phyloP scores from a whole-genome alignment of 2,797 vertebrate genomes.

The Xyrichtys novacula region DNA sequence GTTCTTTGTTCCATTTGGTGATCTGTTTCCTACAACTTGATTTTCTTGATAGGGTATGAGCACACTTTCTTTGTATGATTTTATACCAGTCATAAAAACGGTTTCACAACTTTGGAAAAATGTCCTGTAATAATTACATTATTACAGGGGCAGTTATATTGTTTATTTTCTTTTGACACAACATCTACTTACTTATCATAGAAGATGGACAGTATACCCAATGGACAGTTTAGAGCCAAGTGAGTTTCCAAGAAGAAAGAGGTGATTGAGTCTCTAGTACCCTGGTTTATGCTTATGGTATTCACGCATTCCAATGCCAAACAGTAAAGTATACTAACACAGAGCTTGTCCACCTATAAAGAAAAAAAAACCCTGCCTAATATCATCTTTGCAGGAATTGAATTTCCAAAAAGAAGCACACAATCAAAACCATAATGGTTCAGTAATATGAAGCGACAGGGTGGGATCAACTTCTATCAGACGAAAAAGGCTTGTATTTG shows the following conservation, averaged over 20 bases:
- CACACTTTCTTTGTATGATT: not conserved
- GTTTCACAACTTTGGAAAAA: no score
- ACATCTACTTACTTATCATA: not conserved
- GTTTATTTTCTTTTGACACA: not conserved
- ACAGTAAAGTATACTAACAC: not conserved
- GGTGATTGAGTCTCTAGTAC: not conserved
- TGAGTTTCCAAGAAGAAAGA: not conserved
- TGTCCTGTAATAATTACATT: no score
- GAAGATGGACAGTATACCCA: not conserved
- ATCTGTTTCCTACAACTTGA: conserved; percentile 14
- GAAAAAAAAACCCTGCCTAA: not conserved
- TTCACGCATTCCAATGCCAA: not conserved
- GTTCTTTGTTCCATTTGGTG: conserved; percentile 29
- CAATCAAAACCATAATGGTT: conserved; percentile 10
- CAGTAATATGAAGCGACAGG: not conserved
- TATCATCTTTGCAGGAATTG: not conserved
- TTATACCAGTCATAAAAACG: conserved; percentile 8
- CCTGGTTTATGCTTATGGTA: not conserved
- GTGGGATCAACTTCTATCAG: conserved; percentile 4
- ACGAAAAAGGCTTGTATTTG: conserved; percentile 3
- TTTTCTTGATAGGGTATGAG: conserved; percentile 4
- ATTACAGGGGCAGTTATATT: not conserved
- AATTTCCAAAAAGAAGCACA: not conserved
- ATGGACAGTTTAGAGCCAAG: not conserved
- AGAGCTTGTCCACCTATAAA: accelerated